These are phyloP conservation scores for Caenorhabditis auriculariae DNA, from an alignment of 2,888 invertebrate genomes.

Conservation along the genomic window DNA sequence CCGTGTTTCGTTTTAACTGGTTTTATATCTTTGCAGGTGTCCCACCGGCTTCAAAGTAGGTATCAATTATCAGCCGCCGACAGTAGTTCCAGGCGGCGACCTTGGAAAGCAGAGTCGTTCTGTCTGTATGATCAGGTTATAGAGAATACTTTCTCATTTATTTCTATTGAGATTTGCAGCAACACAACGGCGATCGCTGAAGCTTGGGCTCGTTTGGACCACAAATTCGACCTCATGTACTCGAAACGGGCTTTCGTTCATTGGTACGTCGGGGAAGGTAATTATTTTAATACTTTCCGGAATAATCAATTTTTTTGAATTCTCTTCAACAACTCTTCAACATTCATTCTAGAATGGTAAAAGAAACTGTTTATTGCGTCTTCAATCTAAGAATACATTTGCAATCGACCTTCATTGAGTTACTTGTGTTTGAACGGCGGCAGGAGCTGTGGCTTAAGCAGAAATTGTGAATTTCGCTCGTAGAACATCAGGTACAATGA, in stretches of 20 bases:
- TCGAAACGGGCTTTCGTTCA: constrained; percentile 46
- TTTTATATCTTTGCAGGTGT: constrained; percentile 66
- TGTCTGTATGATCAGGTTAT: constrained; percentile 41
- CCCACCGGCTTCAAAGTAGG: constrained; percentile 76
- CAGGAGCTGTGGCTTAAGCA: too few species aligned
- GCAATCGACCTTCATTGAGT: background rate
- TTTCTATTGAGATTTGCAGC: constrained; percentile 31
- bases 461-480: too few species aligned
- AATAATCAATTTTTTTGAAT: background rate
- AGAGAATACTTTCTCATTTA: too few species aligned
- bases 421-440: too few species aligned
- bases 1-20: too few species aligned
- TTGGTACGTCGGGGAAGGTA: constrained; percentile 44
- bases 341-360: background rate
- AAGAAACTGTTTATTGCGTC: background rate
- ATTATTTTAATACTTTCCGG: background rate
- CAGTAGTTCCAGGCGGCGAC: constrained; percentile 88
- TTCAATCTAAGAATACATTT: background rate
- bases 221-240: constrained; percentile 69
- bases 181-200: constrained; percentile 85
- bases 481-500: too few species aligned
- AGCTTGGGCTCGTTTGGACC: constrained; percentile 79
- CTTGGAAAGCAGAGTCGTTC: constrained; percentile 67
- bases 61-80: constrained; percentile 70
- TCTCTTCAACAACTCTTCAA: background rate